Evolutionary conservation across 2,888 invertebrate species (phyloP), one percentile per base, ranked within the genome.

Genomic region (Caenorhabditis sp.): DNA sequence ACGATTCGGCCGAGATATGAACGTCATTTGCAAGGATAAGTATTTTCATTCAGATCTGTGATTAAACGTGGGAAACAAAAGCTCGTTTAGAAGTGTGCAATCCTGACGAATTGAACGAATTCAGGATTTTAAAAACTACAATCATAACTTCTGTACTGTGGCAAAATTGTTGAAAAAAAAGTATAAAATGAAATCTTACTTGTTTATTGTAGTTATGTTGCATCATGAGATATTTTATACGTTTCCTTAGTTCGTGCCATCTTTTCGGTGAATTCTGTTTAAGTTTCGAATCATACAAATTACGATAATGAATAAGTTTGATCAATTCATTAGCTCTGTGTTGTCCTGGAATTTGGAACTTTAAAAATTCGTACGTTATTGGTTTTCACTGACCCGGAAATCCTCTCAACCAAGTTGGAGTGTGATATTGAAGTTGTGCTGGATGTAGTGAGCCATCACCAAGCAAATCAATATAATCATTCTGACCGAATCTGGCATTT

Each of bases 331-430:
- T 87, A 12, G 88, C 88, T 54, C 73, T 62, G 67, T 88, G 87
- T 51, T 93, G 93, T 0, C 94, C 95, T 17, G 37, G 3, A 55
- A 26, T 10, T n/a, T n/a, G n/a, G n/a, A n/a, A n/a, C n/a, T n/a
- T n/a, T n/a, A n/a, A n/a, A n/a, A n/a, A n/a, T n/a, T n/a, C n/a
- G n/a, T n/a, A n/a, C n/a, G n/a, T n/a, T n/a, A n/a, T n/a, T n/a
- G n/a, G n/a, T n/a, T n/a, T n/a, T n/a, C n/a, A n/a, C n/a, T n/a
- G 3, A 61, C 61, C 78, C 19, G 91, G 91, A 58, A 95, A 92
- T 59, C 96, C 97, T 83, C 93, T 91, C 43, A 97, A 90, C 96
- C 96, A 97, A 0, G 91, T 89, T 0, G 97, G 97, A 6, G 95
- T 91, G 72, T 92, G 92, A 86, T 95, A 95, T 17, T 95, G 88